A percentile compares a stretch with the other conserved stretches of the same genome.
Conservation (phyloP, 2,888 invertebrate species). For the Oscheius onirici region DNA sequence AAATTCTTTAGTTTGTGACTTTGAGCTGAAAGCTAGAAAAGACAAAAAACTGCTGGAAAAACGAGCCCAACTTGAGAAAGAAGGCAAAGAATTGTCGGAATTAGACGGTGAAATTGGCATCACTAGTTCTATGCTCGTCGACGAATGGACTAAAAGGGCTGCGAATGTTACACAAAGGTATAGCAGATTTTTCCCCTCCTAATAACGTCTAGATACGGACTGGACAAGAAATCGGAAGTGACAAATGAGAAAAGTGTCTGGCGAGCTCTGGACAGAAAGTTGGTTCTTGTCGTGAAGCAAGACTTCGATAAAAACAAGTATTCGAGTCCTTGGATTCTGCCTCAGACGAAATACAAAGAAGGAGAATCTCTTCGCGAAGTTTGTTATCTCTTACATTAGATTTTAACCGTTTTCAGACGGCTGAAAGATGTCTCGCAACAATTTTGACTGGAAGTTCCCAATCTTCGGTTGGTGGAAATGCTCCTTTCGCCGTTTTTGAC, state of each 20-base stretch:
- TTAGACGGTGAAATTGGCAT: slow-evolving; percentile 67
- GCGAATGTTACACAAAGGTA: slow-evolving; percentile 25
- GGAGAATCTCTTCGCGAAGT: slow-evolving; percentile 66
- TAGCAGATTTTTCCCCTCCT: no score
- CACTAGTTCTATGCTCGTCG: slow-evolving; percentile 58
- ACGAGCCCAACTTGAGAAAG: slow-evolving; percentile 54
- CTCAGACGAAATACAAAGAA: slow-evolving; percentile 54
- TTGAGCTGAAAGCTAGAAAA: slow-evolving; percentile 63
- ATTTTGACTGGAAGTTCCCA: slow-evolving; percentile 42
- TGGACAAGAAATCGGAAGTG: slow-evolving; percentile 32
- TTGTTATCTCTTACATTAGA: background rate
- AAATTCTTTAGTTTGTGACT: slow-evolving; percentile 60
- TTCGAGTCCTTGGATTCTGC: slow-evolving; percentile 65
- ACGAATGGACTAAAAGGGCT: slow-evolving; percentile 60
- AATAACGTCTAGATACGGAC: background rate
- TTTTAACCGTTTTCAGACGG: slow-evolving; percentile 56
- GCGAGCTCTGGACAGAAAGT: slow-evolving; percentile 54
- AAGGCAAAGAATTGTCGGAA: slow-evolving; percentile 67
- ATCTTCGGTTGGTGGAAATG: slow-evolving; percentile 59
- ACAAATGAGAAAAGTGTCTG: slow-evolving; percentile 43
- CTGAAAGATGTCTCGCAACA: slow-evolving; percentile 59
- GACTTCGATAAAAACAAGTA: slow-evolving; percentile 40
- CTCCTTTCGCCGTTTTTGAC: slow-evolving; percentile 59
- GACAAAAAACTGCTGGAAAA: slow-evolving; percentile 60
- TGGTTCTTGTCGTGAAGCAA: slow-evolving; percentile 65